phyloP scores from a whole-genome alignment of 2,113 vertebrate species.

The Carollia perspicillata region DNA sequence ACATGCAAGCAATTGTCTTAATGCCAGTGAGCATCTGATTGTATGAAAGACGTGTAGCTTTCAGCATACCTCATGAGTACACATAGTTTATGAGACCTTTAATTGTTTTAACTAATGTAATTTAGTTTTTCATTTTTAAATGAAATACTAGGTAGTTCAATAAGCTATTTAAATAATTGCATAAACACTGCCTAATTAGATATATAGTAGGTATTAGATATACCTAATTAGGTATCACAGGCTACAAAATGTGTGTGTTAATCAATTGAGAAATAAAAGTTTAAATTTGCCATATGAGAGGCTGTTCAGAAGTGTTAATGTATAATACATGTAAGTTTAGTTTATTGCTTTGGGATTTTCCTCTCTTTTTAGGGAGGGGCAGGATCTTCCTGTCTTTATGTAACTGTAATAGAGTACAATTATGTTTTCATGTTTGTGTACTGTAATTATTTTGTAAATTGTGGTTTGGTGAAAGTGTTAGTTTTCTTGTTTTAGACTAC shows the following conservation, averaged over 20 bases:
- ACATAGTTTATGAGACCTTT: conserved; percentile 3
- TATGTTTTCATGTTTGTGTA: neutral
- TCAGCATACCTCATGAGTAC: neutral
- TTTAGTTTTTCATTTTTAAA: neutral
- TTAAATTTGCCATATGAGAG: neutral
- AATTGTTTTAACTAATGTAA: neutral
- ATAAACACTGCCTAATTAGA: neutral
- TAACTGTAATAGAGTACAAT: neutral
- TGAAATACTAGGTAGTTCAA: neutral
- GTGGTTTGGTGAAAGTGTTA: neutral
- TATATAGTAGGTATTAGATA: no score
- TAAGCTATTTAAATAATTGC: neutral
- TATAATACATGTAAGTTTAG: neutral
- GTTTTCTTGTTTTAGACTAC: neutral
- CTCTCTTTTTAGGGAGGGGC: neutral
- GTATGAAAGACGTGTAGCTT: neutral
- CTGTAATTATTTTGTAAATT: neutral
- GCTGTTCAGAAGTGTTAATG: neutral
- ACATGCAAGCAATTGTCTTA: neutral
- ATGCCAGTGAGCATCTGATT: neutral
- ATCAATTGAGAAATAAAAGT: neutral
- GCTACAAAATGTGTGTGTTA: neutral
- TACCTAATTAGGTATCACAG: no score
- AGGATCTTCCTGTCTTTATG: neutral
- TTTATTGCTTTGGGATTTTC: neutral